Conservation (phyloP, 2,797 vertebrate genomes). For the Sarcophilus harrisii region DNA sequence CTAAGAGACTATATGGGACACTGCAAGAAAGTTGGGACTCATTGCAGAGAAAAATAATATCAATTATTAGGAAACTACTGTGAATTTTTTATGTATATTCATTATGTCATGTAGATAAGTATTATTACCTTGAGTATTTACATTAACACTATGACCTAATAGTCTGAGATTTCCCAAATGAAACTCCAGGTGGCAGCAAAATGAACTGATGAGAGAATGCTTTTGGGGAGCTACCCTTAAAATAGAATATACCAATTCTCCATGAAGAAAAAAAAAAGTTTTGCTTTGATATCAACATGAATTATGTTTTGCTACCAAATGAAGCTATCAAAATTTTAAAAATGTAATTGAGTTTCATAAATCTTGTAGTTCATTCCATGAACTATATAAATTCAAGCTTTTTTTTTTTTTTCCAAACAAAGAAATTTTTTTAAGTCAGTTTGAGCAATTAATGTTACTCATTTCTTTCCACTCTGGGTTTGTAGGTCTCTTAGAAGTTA, state of each 20-base stretch:
- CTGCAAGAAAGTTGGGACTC: background rate
- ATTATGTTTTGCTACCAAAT: background rate
- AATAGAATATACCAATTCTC: background rate
- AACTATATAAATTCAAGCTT: background rate
- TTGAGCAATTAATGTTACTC: background rate
- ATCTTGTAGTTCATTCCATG: background rate
- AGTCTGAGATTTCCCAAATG: background rate
- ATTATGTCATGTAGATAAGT: background rate
- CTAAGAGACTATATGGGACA: background rate
- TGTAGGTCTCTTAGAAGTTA: background rate
- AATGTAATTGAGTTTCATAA: background rate
- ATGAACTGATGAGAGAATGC: background rate
- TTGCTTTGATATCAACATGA: background rate
- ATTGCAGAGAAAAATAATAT: background rate
- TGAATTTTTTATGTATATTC: background rate
- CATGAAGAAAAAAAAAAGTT: background rate
- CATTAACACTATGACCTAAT: background rate
- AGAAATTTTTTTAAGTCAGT: background rate
- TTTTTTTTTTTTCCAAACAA: slow-evolving; percentile 5
- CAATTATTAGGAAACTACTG: background rate
- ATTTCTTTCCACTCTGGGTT: background rate
- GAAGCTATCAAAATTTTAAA: background rate
- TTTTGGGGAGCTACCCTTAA: background rate
- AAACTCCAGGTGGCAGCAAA: background rate
- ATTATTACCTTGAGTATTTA: background rate